Conservation (phyloP, 2,888 invertebrate species). For the Argyra leucocephala region DNA sequence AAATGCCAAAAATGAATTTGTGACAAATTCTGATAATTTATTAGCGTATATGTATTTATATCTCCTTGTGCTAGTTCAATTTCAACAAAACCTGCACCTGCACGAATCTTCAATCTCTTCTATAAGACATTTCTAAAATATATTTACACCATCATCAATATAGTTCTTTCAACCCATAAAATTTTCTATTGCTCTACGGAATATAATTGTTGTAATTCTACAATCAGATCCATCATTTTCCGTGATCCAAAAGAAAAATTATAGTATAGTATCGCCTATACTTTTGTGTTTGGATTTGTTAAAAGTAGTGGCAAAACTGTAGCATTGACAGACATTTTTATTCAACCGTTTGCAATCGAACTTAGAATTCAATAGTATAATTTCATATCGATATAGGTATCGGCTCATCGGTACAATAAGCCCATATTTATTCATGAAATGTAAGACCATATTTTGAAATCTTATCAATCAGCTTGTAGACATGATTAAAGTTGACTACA, state of each 20-base stretch:
- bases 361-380: slow-evolving; percentile 91
- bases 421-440: slow-evolving; percentile 89
- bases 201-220: slow-evolving; percentile 83
- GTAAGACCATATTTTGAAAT: too few relatives aligned
- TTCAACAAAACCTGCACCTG: slow-evolving; percentile 94
- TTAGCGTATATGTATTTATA: too few relatives aligned
- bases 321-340: slow-evolving; percentile 75
- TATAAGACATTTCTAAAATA: slow-evolving; percentile 72
- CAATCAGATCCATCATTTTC: slow-evolving; percentile 76
- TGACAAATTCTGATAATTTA: slow-evolving; percentile 75
- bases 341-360: slow-evolving; percentile 92
- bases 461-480: too few relatives aligned
- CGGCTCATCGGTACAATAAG: too few relatives aligned
- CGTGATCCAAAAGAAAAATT: slow-evolving; percentile 85
- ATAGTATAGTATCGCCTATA: slow-evolving; percentile 84
- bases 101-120: slow-evolving; percentile 49
- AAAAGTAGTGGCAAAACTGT: slow-evolving; percentile 63
- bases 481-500: too few relatives aligned
- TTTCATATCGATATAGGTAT: too few relatives aligned
- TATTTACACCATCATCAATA: slow-evolving; percentile 97
- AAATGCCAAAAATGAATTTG: too few relatives aligned
- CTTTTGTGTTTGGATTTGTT: slow-evolving; percentile 76
- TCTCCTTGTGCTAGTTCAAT: slow-evolving; percentile 84
- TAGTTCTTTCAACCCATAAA: slow-evolving; percentile 98
- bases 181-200: slow-evolving; percentile 94